Evolutionary conservation across 2,113 vertebrate genomes (phyloP).

Genomic region (Bufo gargarizans): DNA sequence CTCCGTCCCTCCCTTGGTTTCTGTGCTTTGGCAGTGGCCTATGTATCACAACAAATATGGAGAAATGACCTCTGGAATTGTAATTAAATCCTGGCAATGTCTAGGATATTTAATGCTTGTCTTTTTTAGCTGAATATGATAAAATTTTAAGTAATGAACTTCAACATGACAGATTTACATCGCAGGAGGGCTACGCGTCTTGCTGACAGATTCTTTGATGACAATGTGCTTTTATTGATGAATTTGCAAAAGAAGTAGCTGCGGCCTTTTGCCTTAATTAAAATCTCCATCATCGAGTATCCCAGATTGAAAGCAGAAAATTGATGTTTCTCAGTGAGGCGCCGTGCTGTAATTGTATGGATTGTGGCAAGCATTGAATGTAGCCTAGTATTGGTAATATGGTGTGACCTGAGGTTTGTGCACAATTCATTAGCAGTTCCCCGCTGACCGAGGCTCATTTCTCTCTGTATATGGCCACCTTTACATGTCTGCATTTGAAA

Average conservation of each 20-base stretch:
- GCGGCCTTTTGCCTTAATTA: not conserved
- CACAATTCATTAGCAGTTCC: not conserved
- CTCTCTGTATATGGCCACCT: too few relatives aligned
- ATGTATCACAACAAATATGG: too few relatives aligned
- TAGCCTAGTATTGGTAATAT: not conserved
- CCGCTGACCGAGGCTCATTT: too few relatives aligned
- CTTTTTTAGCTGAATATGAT: not conserved
- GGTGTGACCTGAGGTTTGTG: not conserved
- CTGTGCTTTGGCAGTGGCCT: too few relatives aligned
- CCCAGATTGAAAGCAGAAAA: not conserved
- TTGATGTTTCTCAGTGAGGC: not conserved
- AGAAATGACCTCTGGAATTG: not conserved
- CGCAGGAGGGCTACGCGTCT: not conserved
- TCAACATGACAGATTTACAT: not conserved
- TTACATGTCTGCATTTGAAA: too few relatives aligned
- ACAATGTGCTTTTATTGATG: slow-evolving; percentile 17
- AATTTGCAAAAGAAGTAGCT: not conserved
- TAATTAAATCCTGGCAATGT: not conserved
- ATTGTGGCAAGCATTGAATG: not conserved
- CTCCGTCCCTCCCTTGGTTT: too few relatives aligned
- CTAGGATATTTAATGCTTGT: not conserved
- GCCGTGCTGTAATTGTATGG: not conserved
- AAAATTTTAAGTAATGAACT: not conserved
- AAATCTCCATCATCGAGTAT: not conserved
- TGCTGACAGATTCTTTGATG: not conserved